phyloP scores from a whole-genome alignment of 2,888 invertebrate species.

The Macrostomum cliftonense region DNA sequence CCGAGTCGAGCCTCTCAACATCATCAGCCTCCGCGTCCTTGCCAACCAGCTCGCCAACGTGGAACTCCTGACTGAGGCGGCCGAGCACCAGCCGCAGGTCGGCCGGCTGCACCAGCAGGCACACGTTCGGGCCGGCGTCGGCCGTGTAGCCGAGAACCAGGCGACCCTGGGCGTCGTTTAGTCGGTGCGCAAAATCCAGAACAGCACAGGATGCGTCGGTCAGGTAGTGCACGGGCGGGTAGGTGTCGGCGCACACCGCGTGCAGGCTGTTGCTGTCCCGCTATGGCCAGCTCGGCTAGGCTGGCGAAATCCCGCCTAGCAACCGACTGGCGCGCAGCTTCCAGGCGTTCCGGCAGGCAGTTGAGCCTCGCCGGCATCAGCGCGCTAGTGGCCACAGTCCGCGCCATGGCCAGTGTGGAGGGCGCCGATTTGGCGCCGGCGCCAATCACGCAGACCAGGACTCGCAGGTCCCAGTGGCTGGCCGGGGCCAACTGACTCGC shows the following conservation, averaged over 20 bases:
- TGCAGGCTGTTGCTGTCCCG: conserved; percentile 86
- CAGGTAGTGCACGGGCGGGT: conserved; percentile 79
- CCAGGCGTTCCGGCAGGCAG: conserved; percentile 53
- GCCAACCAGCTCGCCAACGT: no score
- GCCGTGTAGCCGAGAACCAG: conserved; percentile 65
- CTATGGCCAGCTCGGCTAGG: conserved; percentile 86
- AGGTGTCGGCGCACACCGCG: conserved; percentile 74
- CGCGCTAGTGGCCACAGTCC: conserved; percentile 57
- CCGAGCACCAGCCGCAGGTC: no score
- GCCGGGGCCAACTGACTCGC: conserved; percentile 46
- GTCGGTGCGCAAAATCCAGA: conserved; percentile 58
- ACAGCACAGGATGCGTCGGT: conserved; percentile 66
- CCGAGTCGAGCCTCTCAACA: no score
- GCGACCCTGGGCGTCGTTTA: conserved; percentile 50
- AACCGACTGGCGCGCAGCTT: conserved; percentile 48
- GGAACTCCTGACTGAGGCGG: no score
- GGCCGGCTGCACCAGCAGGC: conserved; percentile 43
- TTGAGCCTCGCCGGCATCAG: conserved; percentile 56
- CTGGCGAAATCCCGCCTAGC: conserved; percentile 51
- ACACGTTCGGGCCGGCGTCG: conserved; percentile 94
- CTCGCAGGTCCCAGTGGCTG: conserved; percentile 69
- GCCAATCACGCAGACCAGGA: conserved; percentile 66
- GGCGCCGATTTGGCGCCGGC: conserved; percentile 53
- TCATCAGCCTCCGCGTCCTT: no score
- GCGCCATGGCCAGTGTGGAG: conserved; percentile 74